Percentiles rank a stretch among this genome's conserved stretches.
Conservation (phyloP, 23 tunicate genomes). For the Ascidia mentula region DNA sequence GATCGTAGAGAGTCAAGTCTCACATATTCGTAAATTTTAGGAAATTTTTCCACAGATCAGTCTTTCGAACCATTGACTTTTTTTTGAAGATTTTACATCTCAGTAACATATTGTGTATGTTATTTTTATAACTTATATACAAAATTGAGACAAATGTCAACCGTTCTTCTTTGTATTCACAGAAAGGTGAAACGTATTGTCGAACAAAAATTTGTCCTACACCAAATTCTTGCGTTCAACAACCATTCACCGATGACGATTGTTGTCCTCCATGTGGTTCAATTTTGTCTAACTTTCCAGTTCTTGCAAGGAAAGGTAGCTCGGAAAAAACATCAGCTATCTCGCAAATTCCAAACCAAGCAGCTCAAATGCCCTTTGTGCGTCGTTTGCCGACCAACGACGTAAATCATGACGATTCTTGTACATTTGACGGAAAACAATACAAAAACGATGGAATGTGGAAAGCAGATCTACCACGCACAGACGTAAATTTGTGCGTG, state of each 20-base stretch:
- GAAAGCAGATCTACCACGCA: conserved; percentile 13
- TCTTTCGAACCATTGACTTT: no score
- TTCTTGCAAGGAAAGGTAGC: not conserved
- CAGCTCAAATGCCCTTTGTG: not conserved
- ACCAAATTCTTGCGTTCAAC: not conserved
- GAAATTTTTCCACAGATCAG: no score
- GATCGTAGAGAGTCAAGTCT: no score
- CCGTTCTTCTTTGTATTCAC: not conserved
- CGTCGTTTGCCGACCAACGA: not conserved
- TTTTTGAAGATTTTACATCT: no score
- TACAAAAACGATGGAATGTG: conserved; percentile 8
- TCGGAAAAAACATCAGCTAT: no score
- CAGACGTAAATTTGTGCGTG: not conserved
- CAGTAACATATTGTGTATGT: no score
- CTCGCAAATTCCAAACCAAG: no score
- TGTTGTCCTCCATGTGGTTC: not conserved
- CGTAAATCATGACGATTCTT: not conserved
- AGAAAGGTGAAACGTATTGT: conserved; percentile 7
- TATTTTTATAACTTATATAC: no score
- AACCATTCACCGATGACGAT: not conserved
- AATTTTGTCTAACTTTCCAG: not conserved
- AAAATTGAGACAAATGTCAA: no score
- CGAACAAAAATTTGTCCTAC: conserved; percentile 1
- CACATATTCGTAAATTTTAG: no score
- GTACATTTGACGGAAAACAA: not conserved